Conservation (phyloP, 35 echinoderm and acorn worm genomes). For the Eucidaris tribuloides region DNA sequence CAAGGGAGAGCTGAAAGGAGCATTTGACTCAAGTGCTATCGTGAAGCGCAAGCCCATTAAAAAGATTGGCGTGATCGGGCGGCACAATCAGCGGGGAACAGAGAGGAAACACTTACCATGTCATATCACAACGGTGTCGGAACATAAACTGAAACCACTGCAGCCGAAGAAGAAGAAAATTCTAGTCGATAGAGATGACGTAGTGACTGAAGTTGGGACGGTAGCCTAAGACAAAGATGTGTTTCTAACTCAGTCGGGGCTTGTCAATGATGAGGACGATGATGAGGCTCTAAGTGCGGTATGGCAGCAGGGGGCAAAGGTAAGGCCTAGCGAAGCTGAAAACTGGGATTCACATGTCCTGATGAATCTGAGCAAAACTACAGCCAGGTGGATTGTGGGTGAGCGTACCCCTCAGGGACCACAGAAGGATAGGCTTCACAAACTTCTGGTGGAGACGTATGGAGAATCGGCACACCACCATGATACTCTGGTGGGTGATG, state of each 20-base stretch:
- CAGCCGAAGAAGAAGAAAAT: slow-evolving; percentile 47
- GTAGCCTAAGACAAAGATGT: neutral
- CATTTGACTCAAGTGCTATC: slow-evolving; percentile 25
- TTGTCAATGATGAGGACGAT: neutral
- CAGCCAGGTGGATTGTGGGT: slow-evolving; percentile 74
- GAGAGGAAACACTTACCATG: slow-evolving; percentile 77
- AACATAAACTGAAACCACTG: slow-evolving; percentile 70
- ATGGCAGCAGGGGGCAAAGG: neutral
- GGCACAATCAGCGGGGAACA: slow-evolving; percentile 43
- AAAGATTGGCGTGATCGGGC: slow-evolving; percentile 14
- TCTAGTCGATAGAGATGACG: slow-evolving; percentile 4
- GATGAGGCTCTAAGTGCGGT: slow-evolving; percentile 11
- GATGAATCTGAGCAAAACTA: slow-evolving; percentile 71
- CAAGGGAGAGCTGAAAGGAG: slow-evolving; percentile 33
- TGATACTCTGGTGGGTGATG: slow-evolving; percentile 74
- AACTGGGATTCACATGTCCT: slow-evolving; percentile 72
- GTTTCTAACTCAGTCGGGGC: slow-evolving; percentile 57
- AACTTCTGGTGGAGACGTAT: slow-evolving; percentile 45
- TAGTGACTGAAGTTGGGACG: slow-evolving; percentile 20
- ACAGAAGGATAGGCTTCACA: slow-evolving; percentile 62
- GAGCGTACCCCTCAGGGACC: slow-evolving; percentile 54
- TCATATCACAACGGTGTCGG: slow-evolving; percentile 60
- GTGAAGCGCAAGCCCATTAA: slow-evolving; percentile 18
- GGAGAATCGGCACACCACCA: slow-evolving; percentile 37
- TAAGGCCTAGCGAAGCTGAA: neutral